A percentile compares a stretch with the other conserved stretches of the same genome.
Evolutionary conservation across 2,888 invertebrate species (phyloP).

Genomic region (Latrodectus elegans): DNA sequence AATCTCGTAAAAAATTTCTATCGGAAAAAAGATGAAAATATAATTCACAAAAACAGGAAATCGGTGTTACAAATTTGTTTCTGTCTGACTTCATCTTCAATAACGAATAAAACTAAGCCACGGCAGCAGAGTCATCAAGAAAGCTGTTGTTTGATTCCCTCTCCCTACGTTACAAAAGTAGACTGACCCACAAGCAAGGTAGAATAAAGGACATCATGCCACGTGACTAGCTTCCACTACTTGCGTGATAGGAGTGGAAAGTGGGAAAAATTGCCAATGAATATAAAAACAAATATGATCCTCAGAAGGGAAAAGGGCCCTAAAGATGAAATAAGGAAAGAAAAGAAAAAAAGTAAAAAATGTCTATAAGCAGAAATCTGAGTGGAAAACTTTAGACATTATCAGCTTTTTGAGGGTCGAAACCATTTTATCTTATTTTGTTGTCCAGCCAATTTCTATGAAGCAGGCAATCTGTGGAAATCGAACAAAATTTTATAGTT

Average conservation of each 20-base stretch:
- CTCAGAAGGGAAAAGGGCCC: neutral
- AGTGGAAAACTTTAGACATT: conserved; percentile 60
- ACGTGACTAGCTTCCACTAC: conserved; percentile 57
- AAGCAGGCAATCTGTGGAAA: conserved; percentile 22
- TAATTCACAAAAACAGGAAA: conserved; percentile 58
- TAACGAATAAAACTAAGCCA: conserved; percentile 58
- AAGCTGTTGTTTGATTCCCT: conserved; percentile 19
- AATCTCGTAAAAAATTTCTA: conserved; percentile 40
- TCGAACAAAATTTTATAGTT: conserved; percentile 1
- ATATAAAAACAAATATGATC: conserved; percentile 64
- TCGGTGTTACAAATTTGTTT: conserved; percentile 52
- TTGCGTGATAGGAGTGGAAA: conserved; percentile 20
- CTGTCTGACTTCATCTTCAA: conserved; percentile 40
- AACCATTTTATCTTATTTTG: conserved; percentile 61
- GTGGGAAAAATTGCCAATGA: conserved; percentile 33
- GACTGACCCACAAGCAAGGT: conserved; percentile 40
- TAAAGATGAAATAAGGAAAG: conserved; percentile 3
- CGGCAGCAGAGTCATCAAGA: conserved; percentile 27
- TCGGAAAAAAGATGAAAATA: conserved; percentile 58
- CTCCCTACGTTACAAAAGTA: conserved; percentile 22
- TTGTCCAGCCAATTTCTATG: conserved; percentile 40
- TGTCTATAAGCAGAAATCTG: conserved; percentile 48
- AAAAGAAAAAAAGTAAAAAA: conserved; percentile 8
- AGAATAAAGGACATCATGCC: conserved; percentile 39
- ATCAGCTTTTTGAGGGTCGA: conserved; percentile 58